Evolutionary conservation across 2,797 vertebrate species (phyloP), one percentile per base, ranked within the genome.

Genomic region (Rhadinocentrus ornatus): DNA sequence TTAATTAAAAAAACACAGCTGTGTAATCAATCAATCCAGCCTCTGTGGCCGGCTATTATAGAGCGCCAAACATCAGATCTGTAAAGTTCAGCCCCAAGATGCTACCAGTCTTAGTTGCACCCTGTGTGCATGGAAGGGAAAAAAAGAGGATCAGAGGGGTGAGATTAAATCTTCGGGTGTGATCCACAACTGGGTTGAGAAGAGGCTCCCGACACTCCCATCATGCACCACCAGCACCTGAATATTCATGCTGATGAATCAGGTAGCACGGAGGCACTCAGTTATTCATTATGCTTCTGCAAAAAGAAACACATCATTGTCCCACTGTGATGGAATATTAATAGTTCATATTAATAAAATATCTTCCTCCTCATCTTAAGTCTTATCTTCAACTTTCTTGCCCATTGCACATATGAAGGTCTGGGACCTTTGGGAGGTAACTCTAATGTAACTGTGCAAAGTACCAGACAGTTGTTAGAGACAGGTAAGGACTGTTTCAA

Each of bases 241-340:
- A 94, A 94, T 95, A 95, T 95, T 94, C 93, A 94, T 93, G 93
- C 77, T 55, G 75, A 88, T 85, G 88, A 92, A 87, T 87, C 71
- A 75, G 85, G 85, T 84, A 84, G 88, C 84, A 77, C 84, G 54
- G 91, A 93, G 91, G 86, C 82, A 75, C 90, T 94, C 91, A 93
- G 92, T 94, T 94, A 94, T 94, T 94, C 93, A 93, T 94, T 92
- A 92, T 91, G 91, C 92, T 85, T 89, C 90, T 92, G 90, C 86
- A 93, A 92, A 90, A 93, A 89, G 91, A 93, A 93, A 93, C 91
- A 91, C 82, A 83, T 88, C 91, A 89, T 82, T 71, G 74, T 93
- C 92, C 93, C 92, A 88, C 79, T 87, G 92, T 83, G 82, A 92
- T 93, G 89, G 92, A 95, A 94, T 95, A 93, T 95, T 95, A 93